Evolutionary conservation across 1,140 invertebrate species (phyloP).

Genomic region (Metaphire vulgaris): DNA sequence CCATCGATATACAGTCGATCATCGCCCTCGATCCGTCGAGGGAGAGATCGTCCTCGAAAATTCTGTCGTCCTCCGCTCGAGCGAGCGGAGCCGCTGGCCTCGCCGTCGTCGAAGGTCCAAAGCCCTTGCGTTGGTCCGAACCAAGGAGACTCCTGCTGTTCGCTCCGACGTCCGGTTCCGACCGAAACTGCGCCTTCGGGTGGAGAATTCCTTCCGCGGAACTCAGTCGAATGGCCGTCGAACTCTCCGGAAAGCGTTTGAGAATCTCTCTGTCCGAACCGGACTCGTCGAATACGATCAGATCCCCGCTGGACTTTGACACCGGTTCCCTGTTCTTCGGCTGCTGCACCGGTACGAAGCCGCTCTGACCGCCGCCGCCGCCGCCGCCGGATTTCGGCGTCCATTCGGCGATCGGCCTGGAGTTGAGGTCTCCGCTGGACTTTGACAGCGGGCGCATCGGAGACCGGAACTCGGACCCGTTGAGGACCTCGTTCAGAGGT

Average conservation of each 20-base stretch:
- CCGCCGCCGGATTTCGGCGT: background rate
- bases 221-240: background rate
- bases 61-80: background rate
- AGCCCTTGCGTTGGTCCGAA: background rate
- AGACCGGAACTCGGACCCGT: background rate
- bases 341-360: background rate
- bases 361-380: background rate
- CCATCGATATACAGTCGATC: slow-evolving; percentile 21
- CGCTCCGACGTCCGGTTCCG: background rate
- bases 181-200: background rate
- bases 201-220: background rate
- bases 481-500: background rate
- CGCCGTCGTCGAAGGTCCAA: background rate
- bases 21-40: background rate
- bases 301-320: background rate
- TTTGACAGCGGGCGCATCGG: background rate
- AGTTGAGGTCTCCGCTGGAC: background rate
- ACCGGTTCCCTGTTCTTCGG: background rate
- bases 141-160: background rate
- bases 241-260: background rate
- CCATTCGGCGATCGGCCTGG: background rate
- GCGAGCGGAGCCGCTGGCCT: background rate
- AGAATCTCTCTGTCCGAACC: background rate
- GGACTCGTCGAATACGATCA: background rate
- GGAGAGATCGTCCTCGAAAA: background rate